These are phyloP conservation scores for Pocillopora grandis DNA, from an alignment of 92 coral and sea anemone species.

Conservation along the genomic window DNA sequence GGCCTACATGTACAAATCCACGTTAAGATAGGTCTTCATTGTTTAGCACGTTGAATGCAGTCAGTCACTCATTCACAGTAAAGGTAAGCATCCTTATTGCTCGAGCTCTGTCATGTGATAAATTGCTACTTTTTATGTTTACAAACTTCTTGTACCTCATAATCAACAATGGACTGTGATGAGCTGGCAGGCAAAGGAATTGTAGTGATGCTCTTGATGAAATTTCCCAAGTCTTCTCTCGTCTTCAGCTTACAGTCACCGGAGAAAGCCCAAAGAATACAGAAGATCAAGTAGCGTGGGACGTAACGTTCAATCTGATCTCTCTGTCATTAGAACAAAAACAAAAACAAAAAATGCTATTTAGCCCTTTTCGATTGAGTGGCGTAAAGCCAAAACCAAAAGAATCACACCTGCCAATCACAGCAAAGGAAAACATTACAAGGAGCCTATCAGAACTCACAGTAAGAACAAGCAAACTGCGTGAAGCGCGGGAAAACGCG, in stretches of 20 bases:
- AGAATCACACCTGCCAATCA: too few relatives aligned
- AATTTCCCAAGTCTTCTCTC: conserved; percentile 89
- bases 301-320: conserved; percentile 92
- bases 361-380: not conserved
- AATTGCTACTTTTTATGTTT: not conserved
- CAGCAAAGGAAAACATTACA: too few relatives aligned
- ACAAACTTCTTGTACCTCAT: conserved; percentile 67
- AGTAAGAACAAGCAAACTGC: too few relatives aligned
- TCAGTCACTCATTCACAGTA: too few relatives aligned
- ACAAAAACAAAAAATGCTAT: not conserved
- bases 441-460: too few relatives aligned
- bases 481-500: too few relatives aligned
- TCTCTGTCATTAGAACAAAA: conserved; percentile 56
- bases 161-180: conserved; percentile 83
- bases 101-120: not conserved
- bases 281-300: conserved; percentile 82
- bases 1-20: too few relatives aligned
- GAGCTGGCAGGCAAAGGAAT: conserved; percentile 90
- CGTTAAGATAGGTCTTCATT: too few relatives aligned
- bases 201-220: conserved; percentile 86
- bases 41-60: too few relatives aligned
- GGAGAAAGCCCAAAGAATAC: conserved; percentile 94
- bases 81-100: too few relatives aligned
- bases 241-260: conserved; percentile 94
- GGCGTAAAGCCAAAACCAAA: too few relatives aligned